Percentiles rank a stretch among this genome's conserved stretches.
These are phyloP conservation scores for Crossaster papposus DNA, from an alignment of 53 echinoderm and acorn worm species.

Conservation along the genomic window DNA sequence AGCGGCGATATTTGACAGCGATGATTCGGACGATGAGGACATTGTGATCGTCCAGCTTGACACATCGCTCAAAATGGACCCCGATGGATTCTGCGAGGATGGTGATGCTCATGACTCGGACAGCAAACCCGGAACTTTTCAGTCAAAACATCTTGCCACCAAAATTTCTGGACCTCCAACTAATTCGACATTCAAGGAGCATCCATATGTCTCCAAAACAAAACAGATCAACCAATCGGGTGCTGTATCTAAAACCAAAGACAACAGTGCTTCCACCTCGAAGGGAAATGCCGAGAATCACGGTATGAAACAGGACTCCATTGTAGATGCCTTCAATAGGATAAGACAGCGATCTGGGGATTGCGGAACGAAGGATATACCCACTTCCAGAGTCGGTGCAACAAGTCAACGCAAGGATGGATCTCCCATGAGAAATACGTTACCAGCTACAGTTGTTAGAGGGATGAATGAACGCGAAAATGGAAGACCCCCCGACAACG, in stretches of 20 bases:
- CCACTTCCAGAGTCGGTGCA: neutral
- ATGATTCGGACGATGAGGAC: conserved; percentile 76
- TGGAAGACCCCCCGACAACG: neutral
- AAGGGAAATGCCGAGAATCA: neutral
- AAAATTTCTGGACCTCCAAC: neutral
- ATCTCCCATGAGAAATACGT: neutral
- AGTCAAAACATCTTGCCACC: neutral
- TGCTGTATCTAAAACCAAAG: neutral
- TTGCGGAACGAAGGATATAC: neutral
- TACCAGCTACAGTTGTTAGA: neutral
- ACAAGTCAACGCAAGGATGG: neutral
- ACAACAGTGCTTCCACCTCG: neutral
- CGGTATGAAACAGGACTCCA: conserved; percentile 44
- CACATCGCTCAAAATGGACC: neutral
- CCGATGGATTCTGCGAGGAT: neutral
- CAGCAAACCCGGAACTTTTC: conserved; percentile 1
- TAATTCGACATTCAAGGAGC: neutral
- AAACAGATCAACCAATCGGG: neutral
- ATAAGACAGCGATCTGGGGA: conserved; percentile 36
- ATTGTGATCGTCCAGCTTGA: conserved; percentile 39
- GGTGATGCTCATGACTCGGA: neutral
- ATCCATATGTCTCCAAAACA: neutral
- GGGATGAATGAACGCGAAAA: neutral
- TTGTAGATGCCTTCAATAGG: conserved; percentile 36
- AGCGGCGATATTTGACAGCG: conserved; percentile 82